phyloP scores from a whole-genome alignment of 2,888 invertebrate species.

The Microplitis manilae region DNA sequence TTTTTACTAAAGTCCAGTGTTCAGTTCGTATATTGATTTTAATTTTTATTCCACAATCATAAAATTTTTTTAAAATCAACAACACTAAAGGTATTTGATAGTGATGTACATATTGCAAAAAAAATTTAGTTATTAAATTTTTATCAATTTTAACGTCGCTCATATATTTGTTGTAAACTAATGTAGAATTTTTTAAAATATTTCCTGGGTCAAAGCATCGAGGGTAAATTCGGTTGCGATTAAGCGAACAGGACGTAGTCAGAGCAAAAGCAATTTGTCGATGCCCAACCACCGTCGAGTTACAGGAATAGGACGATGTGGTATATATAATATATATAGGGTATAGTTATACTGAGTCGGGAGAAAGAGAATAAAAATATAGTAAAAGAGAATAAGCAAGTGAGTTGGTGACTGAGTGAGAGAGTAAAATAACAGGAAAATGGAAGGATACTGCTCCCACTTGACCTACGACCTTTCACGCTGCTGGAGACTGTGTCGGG shows the following conservation, averaged over 20 bases:
- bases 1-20: too few species aligned
- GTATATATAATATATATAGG: not conserved
- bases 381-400: slow-evolving; percentile 23
- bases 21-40: too few species aligned
- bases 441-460: slow-evolving; percentile 40
- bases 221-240: slow-evolving; percentile 39
- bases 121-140: not conserved
- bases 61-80: too few species aligned
- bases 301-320: slow-evolving; percentile 3
- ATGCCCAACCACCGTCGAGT: slow-evolving; percentile 41
- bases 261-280: slow-evolving; percentile 54
- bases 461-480: slow-evolving; percentile 44
- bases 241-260: slow-evolving; percentile 36
- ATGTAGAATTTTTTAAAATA: slow-evolving; percentile 23
- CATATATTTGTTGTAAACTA: not conserved
- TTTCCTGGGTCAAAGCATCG: slow-evolving; percentile 5
- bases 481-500: slow-evolving; percentile 29
- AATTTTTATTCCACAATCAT: too few species aligned
- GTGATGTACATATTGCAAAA: not conserved
- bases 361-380: slow-evolving; percentile 20
- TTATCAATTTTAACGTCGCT: not conserved
- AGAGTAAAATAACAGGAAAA: slow-evolving; percentile 10
- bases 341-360: slow-evolving; percentile 6
- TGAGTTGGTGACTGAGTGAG: slow-evolving; percentile 14
- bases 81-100: not conserved